These are phyloP conservation scores for Fratercula arctica DNA, from an alignment of 2,797 vertebrate genomes.

Conservation along the genomic window DNA sequence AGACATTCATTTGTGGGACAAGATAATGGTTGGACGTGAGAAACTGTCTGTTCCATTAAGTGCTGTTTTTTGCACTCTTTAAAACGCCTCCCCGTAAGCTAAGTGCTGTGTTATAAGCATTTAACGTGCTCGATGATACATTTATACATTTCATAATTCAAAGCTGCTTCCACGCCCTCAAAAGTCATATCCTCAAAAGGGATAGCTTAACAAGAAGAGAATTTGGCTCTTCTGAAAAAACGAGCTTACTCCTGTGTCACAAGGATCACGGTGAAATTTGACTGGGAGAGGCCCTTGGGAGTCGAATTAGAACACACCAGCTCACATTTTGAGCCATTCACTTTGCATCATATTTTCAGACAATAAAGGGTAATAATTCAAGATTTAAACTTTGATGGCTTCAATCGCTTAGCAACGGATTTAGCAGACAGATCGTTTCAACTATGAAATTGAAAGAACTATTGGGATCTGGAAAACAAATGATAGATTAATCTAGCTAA, in stretches of 20 bases:
- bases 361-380: constrained; percentile 28
- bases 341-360: constrained; percentile 15
- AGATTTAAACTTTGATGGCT: constrained; percentile 27
- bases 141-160: background rate
- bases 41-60: background rate
- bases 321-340: background rate
- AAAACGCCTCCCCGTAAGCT: background rate
- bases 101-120: background rate
- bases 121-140: background rate
- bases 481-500: background rate
- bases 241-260: background rate
- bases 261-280: background rate
- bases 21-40: background rate
- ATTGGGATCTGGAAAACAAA: constrained; percentile 9
- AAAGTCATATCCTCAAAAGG: background rate
- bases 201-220: background rate
- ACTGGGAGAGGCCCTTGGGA: background rate
- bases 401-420: constrained; percentile 62
- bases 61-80: background rate
- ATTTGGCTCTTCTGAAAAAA: background rate
- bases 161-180: background rate
- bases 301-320: background rate
- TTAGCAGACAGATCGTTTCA: constrained; percentile 11
- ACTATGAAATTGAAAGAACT: background rate
- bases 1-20: background rate